phyloP scores from a whole-genome alignment of 1,140 invertebrate genomes.

The Scaptomyza graminum region DNA sequence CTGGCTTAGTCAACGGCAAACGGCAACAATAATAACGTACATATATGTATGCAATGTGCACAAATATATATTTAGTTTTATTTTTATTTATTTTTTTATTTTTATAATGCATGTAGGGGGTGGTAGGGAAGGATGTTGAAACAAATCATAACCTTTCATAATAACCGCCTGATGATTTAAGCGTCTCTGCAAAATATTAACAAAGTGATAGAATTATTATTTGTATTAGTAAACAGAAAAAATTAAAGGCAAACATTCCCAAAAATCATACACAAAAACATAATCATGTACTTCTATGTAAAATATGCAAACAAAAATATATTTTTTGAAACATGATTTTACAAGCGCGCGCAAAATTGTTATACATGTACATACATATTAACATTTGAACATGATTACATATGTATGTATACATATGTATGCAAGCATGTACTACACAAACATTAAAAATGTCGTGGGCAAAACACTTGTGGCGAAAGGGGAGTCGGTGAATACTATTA shows the following conservation, averaged over 20 bases:
- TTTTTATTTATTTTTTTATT: too few relatives aligned
- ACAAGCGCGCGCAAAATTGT: constrained; percentile 68
- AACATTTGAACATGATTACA: neutral
- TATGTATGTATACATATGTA: neutral
- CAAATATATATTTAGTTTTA: constrained; percentile 21
- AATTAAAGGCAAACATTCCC: constrained; percentile 28
- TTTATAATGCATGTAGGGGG: constrained; percentile 15
- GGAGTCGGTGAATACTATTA: constrained; percentile 5
- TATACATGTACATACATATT: constrained; percentile 31
- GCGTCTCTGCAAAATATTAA: constrained; percentile 84
- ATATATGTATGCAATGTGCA: constrained; percentile 30
- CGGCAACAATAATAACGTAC: constrained; percentile 58
- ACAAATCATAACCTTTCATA: constrained; percentile 84
- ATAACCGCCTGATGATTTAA: constrained; percentile 84
- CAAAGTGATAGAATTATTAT: constrained; percentile 82
- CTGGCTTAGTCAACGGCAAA: constrained; percentile 50
- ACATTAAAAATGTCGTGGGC: constrained; percentile 33
- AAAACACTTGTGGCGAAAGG: constrained; percentile 20
- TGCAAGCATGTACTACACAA: neutral
- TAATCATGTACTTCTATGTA: constrained; percentile 10
- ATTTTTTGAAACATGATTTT: constrained; percentile 26
- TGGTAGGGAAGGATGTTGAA: constrained; percentile 60
- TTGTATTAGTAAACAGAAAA: constrained; percentile 73
- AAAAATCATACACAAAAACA: constrained; percentile 19
- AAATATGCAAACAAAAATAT: constrained; percentile 44